A percentile compares a stretch with the other conserved stretches of the same genome.
Conservation (phyloP, 92 coral and sea anemone species). For the Nematostella vectensis region DNA sequence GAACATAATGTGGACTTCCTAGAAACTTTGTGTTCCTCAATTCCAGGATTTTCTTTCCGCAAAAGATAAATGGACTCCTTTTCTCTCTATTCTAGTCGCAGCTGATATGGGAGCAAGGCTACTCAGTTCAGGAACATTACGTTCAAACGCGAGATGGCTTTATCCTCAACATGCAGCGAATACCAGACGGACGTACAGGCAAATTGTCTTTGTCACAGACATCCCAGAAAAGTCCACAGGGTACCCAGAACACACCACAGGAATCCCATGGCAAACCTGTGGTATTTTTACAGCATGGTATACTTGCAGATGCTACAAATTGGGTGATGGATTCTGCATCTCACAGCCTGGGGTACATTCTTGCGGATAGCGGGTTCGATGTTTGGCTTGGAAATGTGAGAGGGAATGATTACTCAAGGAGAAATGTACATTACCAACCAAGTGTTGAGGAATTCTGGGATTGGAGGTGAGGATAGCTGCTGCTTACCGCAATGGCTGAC, state of each 20-base stretch:
- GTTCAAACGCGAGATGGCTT: slow-evolving; percentile 23
- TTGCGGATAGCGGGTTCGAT: slow-evolving; percentile 82
- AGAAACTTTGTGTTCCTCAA: no score
- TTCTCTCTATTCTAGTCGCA: slow-evolving; percentile 24
- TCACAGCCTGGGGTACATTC: slow-evolving; percentile 66
- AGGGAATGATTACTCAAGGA: slow-evolving; percentile 70
- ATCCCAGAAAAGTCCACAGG: no score
- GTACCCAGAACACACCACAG: neutral
- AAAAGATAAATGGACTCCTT: no score
- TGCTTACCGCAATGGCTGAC: no score
- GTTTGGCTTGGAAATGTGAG: slow-evolving; percentile 89
- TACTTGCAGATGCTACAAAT: slow-evolving; percentile 61
- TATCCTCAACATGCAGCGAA: slow-evolving; percentile 28
- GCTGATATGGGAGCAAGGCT: slow-evolving; percentile 17
- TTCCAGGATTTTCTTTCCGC: no score
- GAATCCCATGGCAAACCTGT: slow-evolving; percentile 21
- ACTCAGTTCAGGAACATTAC: slow-evolving; percentile 27
- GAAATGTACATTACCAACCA: slow-evolving; percentile 57
- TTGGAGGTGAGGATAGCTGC: slow-evolving; percentile 58
- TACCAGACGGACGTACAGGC: slow-evolving; percentile 9
- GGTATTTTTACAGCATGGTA: slow-evolving; percentile 64
- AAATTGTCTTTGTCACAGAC: no score
- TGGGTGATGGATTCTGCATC: slow-evolving; percentile 59
- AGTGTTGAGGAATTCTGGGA: slow-evolving; percentile 67
- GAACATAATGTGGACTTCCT: no score